Evolutionary conservation across 2,113 vertebrate genomes (phyloP).

Genomic region (Megatriorchis doriae): DNA sequence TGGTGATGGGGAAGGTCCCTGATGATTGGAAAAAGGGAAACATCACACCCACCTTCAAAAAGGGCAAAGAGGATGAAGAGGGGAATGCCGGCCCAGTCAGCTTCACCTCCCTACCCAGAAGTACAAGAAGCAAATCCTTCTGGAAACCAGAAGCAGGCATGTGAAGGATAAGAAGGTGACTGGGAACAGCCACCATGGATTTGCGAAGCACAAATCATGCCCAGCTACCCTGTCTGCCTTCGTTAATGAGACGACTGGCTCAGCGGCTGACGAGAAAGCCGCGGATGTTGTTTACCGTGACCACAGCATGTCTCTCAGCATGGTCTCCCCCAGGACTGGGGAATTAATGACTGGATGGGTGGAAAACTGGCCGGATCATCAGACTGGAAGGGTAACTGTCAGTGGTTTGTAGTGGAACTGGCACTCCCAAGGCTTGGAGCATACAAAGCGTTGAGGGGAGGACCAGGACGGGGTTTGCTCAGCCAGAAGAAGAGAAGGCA

Average conservation of each 20-base stretch:
- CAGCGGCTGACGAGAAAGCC: neutral
- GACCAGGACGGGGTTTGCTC: neutral
- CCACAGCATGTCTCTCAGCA: neutral
- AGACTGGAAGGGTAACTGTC: neutral
- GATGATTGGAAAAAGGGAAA: neutral
- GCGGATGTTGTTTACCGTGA: rapidly evolving
- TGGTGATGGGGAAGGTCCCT: neutral
- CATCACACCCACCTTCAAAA: neutral
- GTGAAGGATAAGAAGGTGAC: neutral
- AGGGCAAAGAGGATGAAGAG: neutral
- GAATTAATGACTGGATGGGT: neutral
- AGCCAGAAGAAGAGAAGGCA: neutral
- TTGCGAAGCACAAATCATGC: neutral
- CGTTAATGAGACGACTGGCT: neutral
- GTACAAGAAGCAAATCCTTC: neutral
- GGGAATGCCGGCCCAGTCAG: neutral
- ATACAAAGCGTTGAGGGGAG: neutral
- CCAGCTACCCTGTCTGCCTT: neutral
- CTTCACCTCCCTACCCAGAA: neutral
- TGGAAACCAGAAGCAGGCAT: neutral
- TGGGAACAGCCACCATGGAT: neutral
- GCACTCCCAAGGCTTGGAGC: neutral
- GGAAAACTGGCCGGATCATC: neutral
- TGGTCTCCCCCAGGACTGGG: neutral
- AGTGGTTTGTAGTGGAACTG: neutral